phyloP scores from a whole-genome alignment of 2,888 invertebrate genomes.

The Trisateles emortualis region DNA sequence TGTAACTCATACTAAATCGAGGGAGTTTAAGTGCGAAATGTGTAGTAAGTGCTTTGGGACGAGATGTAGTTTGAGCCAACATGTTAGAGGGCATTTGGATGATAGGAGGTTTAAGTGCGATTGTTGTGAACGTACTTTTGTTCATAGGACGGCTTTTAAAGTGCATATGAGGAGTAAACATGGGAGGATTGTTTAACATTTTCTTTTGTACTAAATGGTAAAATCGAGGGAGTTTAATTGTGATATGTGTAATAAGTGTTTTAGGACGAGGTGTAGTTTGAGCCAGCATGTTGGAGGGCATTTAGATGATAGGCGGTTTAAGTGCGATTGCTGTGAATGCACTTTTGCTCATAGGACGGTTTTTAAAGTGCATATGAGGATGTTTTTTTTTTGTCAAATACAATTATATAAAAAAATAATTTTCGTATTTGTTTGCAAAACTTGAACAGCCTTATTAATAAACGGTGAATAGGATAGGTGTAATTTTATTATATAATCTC shows the following conservation, averaged over 20 bases:
- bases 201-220: too few relatives aligned
- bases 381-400: too few relatives aligned
- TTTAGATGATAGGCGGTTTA: constrained; percentile 33
- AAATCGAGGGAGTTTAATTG: constrained; percentile 51
- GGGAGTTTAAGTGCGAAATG: constrained; percentile 45
- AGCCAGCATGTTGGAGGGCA: constrained; percentile 46
- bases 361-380: constrained; percentile 48
- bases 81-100: constrained; percentile 42
- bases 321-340: constrained; percentile 40
- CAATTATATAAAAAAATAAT: too few relatives aligned
- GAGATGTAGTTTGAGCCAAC: constrained; percentile 42
- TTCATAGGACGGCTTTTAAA: constrained; percentile 43
- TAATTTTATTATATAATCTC: too few relatives aligned
- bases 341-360: constrained; percentile 43
- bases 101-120: constrained; percentile 38
- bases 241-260: constrained; percentile 39
- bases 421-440: too few relatives aligned
- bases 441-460: too few relatives aligned
- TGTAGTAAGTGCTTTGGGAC: constrained; percentile 46
- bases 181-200: constrained; percentile 30
- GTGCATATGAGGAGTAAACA: constrained; percentile 49
- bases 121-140: constrained; percentile 37
- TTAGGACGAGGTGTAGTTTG: constrained; percentile 42
- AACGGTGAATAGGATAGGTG: too few relatives aligned
- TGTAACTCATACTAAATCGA: constrained; percentile 52